Evolutionary conservation across 2,888 invertebrate species (phyloP).

Genomic region (Tigriopus californicus): DNA sequence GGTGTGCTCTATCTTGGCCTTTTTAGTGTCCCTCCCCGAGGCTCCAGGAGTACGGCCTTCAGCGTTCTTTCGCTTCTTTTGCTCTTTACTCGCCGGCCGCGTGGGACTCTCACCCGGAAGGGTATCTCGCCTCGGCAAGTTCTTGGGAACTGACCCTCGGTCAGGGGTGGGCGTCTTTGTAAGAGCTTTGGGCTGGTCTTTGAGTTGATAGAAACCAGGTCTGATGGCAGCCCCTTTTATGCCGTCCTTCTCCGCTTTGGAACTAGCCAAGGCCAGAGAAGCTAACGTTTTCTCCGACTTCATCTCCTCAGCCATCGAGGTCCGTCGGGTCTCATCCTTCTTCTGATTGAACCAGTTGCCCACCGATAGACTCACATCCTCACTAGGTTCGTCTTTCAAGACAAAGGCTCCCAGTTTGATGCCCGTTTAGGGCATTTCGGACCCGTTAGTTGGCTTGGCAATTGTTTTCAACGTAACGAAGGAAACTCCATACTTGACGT

Average conservation of each 20-base stretch:
- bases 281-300: slow-evolving; percentile 7
- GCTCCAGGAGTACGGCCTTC: background rate
- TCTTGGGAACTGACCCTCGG: background rate
- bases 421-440: no score
- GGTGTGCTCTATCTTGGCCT: slow-evolving; percentile 1
- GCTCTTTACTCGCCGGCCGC: background rate
- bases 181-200: background rate
- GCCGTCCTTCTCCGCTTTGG: background rate
- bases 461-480: slow-evolving; percentile 39
- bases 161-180: slow-evolving; percentile 8
- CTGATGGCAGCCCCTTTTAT: background rate
- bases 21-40: slow-evolving; percentile 12
- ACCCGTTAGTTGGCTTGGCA: background rate
- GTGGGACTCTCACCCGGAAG: slow-evolving; percentile 17
- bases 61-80: slow-evolving; percentile 5
- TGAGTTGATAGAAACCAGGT: background rate
- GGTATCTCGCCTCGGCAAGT: slow-evolving; percentile 24
- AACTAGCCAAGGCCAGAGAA: background rate
- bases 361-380: slow-evolving; percentile 26
- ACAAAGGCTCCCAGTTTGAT: slow-evolving; percentile 24
- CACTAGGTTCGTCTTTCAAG: slow-evolving; percentile 32
- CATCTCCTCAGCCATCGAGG: background rate
- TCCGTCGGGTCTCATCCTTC: background rate
- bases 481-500: slow-evolving; percentile 55
- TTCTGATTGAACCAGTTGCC: background rate